A percentile compares a stretch with the other conserved stretches of the same genome.
phyloP scores from a whole-genome alignment of 2,113 vertebrate species.

The Boleophthalmus pectinirostris region DNA sequence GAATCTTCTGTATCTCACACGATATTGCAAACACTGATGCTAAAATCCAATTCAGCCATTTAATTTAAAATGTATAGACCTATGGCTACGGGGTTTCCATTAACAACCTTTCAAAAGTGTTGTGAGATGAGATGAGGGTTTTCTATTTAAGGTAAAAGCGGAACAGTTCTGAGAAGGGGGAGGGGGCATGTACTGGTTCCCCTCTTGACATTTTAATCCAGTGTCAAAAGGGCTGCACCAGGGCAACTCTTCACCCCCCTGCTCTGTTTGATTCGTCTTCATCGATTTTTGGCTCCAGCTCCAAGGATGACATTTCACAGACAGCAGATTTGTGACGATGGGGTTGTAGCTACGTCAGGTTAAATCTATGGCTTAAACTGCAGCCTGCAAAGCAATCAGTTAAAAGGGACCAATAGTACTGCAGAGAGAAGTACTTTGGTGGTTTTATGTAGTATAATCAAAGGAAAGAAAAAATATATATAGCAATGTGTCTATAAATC shows the following conservation, averaged over 20 bases:
- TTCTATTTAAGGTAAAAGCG: not conserved
- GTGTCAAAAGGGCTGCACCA: not conserved
- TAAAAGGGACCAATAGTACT: not conserved
- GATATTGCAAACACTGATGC: not conserved
- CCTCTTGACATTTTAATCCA: not conserved
- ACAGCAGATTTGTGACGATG: not conserved
- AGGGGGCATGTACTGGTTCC: not conserved
- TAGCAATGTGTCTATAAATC: too few relatives aligned
- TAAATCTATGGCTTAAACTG: not conserved
- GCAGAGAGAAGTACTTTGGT: too few relatives aligned
- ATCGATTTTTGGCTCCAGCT: not conserved
- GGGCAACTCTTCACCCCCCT: not conserved
- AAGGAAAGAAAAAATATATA: too few relatives aligned
- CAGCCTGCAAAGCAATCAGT: not conserved
- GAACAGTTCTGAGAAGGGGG: not conserved
- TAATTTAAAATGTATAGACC: not conserved
- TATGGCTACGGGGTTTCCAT: not conserved
- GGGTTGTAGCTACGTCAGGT: not conserved
- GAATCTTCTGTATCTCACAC: not conserved
- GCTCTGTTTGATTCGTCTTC: not conserved
- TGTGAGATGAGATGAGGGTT: not conserved
- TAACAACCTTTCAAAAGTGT: not conserved
- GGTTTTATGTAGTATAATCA: too few relatives aligned
- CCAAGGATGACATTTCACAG: not conserved
- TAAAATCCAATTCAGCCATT: too few relatives aligned